Percentiles rank a stretch among this genome's conserved stretches.
Conservation (phyloP, 2,113 vertebrate genomes). For the Tragelaphus imberbis region DNA sequence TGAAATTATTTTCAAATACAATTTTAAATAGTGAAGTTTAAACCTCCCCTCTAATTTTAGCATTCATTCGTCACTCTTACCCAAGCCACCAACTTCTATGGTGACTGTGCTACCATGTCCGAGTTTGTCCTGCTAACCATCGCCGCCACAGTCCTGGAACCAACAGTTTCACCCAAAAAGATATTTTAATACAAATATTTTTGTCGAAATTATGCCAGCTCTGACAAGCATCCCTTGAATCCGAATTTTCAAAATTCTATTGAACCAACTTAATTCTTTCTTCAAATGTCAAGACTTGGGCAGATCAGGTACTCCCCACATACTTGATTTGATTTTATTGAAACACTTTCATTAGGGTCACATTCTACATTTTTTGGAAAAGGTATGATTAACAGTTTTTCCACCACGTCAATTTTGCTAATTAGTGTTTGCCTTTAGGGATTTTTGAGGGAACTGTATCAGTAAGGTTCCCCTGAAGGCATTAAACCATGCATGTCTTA, state of each 20-base stretch:
- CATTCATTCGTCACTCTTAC: accelerated
- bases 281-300: background rate
- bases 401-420: background rate
- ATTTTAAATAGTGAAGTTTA: background rate
- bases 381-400: background rate
- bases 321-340: background rate
- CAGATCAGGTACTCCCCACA: too few relatives aligned
- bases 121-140: background rate
- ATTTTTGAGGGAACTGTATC: background rate
- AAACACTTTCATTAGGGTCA: background rate
- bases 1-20: background rate
- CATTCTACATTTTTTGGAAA: background rate
- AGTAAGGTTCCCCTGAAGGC: background rate
- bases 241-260: background rate
- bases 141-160: accelerated
- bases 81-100: background rate
- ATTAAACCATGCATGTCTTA: background rate
- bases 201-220: background rate
- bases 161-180: background rate
- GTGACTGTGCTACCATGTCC: background rate
- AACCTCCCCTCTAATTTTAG: background rate
- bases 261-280: background rate
- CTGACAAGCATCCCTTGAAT: accelerated
- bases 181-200: background rate
- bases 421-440: background rate